phyloP scores from a whole-genome alignment of 2,113 vertebrate species.

The Cyphomyrus discorhynchus region DNA sequence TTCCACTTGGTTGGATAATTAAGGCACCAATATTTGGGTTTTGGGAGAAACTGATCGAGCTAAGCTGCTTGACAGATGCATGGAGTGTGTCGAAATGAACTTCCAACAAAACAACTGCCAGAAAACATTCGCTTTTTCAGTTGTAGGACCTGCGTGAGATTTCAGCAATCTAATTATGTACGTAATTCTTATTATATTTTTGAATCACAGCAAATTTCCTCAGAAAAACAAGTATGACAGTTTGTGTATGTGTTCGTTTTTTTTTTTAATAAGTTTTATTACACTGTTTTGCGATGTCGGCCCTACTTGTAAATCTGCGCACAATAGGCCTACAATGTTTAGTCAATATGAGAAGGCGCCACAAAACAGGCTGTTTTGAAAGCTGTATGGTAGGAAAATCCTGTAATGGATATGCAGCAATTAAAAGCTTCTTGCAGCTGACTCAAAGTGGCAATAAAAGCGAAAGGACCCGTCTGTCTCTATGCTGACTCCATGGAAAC shows the following conservation, averaged over 20 bases:
- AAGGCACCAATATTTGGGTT: not conserved
- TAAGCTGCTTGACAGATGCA: not conserved
- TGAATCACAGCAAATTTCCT: not conserved
- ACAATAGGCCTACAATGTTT: not conserved
- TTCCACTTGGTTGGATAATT: not conserved
- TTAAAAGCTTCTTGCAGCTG: constrained; percentile 3
- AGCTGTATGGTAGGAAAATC: not conserved
- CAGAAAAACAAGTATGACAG: not conserved
- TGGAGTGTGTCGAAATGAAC: not conserved
- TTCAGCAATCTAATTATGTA: not conserved
- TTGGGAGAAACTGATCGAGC: not conserved
- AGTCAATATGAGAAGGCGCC: not conserved
- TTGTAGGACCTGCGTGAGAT: not conserved
- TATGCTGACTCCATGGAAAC: constrained; percentile 57
- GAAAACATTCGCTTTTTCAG: not conserved
- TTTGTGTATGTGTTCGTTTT: not conserved
- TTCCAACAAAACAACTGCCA: not conserved
- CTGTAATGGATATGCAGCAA: constrained; percentile 16
- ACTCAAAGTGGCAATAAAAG: constrained; percentile 21
- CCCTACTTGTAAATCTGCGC: not conserved
- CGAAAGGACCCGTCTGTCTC: constrained; percentile 32
- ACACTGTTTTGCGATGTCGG: not conserved
- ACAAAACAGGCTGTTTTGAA: not conserved
- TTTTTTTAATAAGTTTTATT: not conserved
- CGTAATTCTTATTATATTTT: not conserved